Percentiles rank a stretch among this genome's conserved stretches.
phyloP scores from a whole-genome alignment of 2,888 invertebrate genomes.

The Troides oblongomaculatus region DNA sequence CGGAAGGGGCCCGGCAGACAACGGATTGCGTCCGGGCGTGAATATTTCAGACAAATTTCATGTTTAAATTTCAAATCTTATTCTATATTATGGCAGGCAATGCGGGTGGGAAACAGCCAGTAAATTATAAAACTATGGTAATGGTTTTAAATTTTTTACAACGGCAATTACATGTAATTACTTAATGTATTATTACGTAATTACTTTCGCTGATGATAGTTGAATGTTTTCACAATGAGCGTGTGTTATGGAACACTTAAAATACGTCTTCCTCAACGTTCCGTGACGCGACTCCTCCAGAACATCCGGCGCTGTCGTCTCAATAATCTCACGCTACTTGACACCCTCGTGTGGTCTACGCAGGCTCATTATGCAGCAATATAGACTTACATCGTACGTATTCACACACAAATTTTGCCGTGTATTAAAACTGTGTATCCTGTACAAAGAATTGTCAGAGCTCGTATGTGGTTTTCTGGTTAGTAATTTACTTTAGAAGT shows the following conservation, averaged over 20 bases:
- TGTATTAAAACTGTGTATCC: background rate
- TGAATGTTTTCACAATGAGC: slow-evolving; percentile 14
- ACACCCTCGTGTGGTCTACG: slow-evolving; percentile 47
- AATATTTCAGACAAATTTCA: too few species aligned
- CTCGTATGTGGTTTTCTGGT: slow-evolving; percentile 22
- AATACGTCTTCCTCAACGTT: slow-evolving; percentile 43
- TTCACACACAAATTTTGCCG: background rate
- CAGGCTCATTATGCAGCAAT: slow-evolving; percentile 23
- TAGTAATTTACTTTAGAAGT: slow-evolving; percentile 4
- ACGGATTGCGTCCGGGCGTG: too few species aligned
- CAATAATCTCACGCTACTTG: slow-evolving; percentile 57
- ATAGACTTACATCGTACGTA: slow-evolving; percentile 16
- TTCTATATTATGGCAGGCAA: too few species aligned
- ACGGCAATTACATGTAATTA: background rate
- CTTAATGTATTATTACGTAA: background rate
- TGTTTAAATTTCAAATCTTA: too few species aligned
- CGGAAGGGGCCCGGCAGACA: too few species aligned
- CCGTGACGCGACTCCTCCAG: slow-evolving; percentile 47
- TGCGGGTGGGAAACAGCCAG: too few species aligned
- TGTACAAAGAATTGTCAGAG: background rate
- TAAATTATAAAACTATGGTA: background rate
- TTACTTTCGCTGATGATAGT: slow-evolving; percentile 14
- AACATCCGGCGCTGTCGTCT: slow-evolving; percentile 55
- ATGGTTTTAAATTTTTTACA: background rate
- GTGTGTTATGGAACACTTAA: slow-evolving; percentile 26